Base-by-base conservation (phyloP, 2,797 vertebrate genomes). In the Dermochelys coriacea region DNA sequence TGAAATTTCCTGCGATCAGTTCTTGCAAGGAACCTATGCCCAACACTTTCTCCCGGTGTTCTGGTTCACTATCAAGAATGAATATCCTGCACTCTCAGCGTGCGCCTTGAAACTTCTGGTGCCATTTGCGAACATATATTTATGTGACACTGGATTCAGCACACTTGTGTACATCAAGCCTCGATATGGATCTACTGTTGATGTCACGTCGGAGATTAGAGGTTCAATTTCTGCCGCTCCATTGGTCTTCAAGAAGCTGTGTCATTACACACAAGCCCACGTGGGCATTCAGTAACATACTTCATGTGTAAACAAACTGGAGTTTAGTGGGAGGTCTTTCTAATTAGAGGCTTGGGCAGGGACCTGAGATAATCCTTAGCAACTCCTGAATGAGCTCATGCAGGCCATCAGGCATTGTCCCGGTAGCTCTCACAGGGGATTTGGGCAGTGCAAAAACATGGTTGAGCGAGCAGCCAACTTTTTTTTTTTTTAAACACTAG, bases 381-480 rank as follows among this genome's bases (percentile, higher is more conserved):
- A n/a, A 2, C 31, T 23, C 77, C 50, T 52, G 34, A 79, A 50
- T 79, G 12, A 82, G 51, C n/a, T 31, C 55, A 61, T 77, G 64
- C 16, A 23, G 49, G n/a, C 34, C 0, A 0, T 4, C 64, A 50
- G 34, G 23, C 61, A 31, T 87, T 75, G 8, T 54, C n/a, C 0
- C 80, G 54, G n/a, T 19, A 51, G 54, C 80, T 19, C 49, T 45
- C n/a, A 21, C 27, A 74, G 81, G 29, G 59, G 41, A 34, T 21
- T 19, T 16, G 86, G 37, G 84, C 91, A 86, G 80, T 12, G 10
- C 49, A 82, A 45, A 83, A 1, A 79, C 82, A 47, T 1, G 12
- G 18, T 59, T 64, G 14, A 18, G 78, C 2, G 50, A 77, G 7
- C 41, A 29, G 1, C 3, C 74, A 77, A 31, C 29, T 34, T 37